Evolutionary conservation across 2,797 vertebrate species (phyloP).

Genomic region (Glossophaga mutica): DNA sequence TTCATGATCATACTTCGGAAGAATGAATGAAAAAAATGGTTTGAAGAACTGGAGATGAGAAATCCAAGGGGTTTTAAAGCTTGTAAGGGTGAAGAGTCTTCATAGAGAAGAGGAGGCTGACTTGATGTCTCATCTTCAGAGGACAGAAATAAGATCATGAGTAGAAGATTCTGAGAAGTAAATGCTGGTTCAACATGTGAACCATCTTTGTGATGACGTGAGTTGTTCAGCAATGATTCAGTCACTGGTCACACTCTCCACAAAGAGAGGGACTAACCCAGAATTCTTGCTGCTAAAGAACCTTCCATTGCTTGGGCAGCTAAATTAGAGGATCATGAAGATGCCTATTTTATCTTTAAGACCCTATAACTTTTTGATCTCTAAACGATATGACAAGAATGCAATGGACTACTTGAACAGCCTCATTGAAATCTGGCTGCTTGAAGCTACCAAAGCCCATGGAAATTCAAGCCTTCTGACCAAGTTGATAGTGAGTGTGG

Average conservation of each 20-base stretch:
- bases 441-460: not conserved
- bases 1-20: not conserved
- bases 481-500: not conserved
- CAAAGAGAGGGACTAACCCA: not conserved
- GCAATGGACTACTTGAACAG: not conserved
- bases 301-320: not conserved
- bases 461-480: not conserved
- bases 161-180: not conserved
- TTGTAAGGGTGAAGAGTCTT: not conserved
- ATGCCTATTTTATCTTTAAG: not conserved
- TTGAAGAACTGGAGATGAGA: not conserved
- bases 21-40: not conserved
- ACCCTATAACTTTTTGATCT: not conserved
- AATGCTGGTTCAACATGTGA: not conserved
- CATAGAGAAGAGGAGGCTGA: not conserved
- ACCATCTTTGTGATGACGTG: not conserved
- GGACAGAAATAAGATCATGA: not conserved
- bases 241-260: not conserved
- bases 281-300: not conserved
- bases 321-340: not conserved
- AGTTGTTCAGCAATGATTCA: not conserved
- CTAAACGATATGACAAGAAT: not conserved
- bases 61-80: not conserved
- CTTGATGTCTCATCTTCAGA: not conserved
- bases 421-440: not conserved